phyloP scores from a whole-genome alignment of 2,797 vertebrate genomes.

The Syngnathus acus region DNA sequence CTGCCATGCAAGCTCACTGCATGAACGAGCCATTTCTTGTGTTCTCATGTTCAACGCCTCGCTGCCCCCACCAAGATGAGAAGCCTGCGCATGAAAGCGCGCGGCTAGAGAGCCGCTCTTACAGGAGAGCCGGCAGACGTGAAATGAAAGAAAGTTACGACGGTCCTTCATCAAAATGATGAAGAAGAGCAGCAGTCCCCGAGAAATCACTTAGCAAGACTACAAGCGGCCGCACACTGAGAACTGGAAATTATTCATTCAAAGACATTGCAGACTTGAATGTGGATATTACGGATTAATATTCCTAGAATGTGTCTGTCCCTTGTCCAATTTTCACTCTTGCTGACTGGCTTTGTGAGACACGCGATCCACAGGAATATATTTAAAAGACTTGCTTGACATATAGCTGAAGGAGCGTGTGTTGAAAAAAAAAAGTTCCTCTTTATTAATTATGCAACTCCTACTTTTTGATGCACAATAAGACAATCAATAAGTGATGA shows the following conservation, averaged over 20 bases:
- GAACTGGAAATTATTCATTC: conserved; percentile 28
- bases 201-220: conserved; percentile 47
- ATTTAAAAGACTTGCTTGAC: not conserved
- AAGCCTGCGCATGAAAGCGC: conserved; percentile 26
- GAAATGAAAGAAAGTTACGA: conserved; percentile 25
- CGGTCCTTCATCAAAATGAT: conserved; percentile 34
- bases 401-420: not conserved
- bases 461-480: not conserved
- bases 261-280: conserved; percentile 15
- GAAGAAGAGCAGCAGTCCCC: conserved; percentile 34
- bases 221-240: conserved; percentile 22
- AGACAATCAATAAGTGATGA: not conserved
- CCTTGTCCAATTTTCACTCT: not conserved
- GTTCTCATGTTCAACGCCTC: conserved; percentile 10
- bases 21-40: not conserved
- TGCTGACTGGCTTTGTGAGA: not conserved
- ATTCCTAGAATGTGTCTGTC: not conserved
- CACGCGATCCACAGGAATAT: not conserved
- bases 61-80: conserved; percentile 11
- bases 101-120: conserved; percentile 8
- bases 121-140: conserved; percentile 18
- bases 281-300: not conserved
- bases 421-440: not conserved
- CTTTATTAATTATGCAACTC: not conserved
- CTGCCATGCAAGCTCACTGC: conserved; percentile 14